Conservation (phyloP, 2,888 invertebrate genomes). For the Lissonota sp. region DNA sequence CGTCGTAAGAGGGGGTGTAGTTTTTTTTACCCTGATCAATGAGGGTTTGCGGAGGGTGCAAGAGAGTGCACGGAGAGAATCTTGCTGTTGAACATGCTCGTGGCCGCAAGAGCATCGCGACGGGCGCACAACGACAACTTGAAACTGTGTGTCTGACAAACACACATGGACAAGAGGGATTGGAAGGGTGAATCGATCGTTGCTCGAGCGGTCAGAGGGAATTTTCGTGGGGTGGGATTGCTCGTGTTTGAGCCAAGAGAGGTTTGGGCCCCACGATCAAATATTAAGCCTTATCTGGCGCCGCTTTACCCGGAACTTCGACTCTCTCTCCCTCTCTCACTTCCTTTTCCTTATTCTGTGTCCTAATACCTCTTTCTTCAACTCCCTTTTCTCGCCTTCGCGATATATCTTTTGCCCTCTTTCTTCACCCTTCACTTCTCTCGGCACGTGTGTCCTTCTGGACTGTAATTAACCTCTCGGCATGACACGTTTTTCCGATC, state of each 20-base stretch:
- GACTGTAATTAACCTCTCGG: slow-evolving; percentile 76
- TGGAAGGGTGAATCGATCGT: slow-evolving; percentile 68
- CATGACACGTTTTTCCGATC: slow-evolving; percentile 50
- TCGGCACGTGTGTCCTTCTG: slow-evolving; percentile 50
- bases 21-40: slow-evolving; percentile 46
- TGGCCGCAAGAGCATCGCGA: slow-evolving; percentile 46
- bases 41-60: slow-evolving; percentile 12
- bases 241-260: slow-evolving; percentile 77
- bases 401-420: slow-evolving; percentile 15
- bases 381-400: slow-evolving; percentile 35
- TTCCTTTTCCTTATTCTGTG: slow-evolving; percentile 43
- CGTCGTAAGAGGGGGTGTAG: slow-evolving; percentile 39
- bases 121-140: slow-evolving; percentile 17
- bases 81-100: slow-evolving; percentile 61
- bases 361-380: slow-evolving; percentile 11
- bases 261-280: slow-evolving; percentile 79
- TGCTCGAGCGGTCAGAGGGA: slow-evolving; percentile 50
- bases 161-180: slow-evolving; percentile 9
- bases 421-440: slow-evolving; percentile 36
- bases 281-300: slow-evolving; percentile 83
- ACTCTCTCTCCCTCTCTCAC: slow-evolving; percentile 59
- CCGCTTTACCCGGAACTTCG: slow-evolving; percentile 78
- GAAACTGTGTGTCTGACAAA: slow-evolving; percentile 30
- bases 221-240: slow-evolving; percentile 65
- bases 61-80: slow-evolving; percentile 21